Evolutionary conservation across 2,113 vertebrate genomes (phyloP).

Genomic region (Setophaga petechia): DNA sequence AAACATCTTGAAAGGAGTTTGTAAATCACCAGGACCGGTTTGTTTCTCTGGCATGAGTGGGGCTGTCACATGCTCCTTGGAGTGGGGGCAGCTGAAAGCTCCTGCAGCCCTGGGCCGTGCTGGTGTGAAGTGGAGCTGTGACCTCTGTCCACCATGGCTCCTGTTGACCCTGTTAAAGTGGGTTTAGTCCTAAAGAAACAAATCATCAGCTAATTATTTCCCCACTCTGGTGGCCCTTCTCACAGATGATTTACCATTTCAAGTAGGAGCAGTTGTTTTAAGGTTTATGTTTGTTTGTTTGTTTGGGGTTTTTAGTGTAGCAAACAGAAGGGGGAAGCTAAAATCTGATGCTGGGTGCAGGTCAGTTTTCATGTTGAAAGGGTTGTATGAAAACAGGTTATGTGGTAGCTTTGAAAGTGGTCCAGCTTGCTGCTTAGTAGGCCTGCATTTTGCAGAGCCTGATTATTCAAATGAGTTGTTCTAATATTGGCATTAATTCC

Average conservation of each 20-base stretch:
- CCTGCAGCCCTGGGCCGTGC: background rate
- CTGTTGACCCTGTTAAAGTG: constrained; percentile 9
- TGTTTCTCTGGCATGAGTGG: background rate
- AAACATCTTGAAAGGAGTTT: background rate
- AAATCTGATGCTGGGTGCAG: background rate
- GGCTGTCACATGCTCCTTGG: background rate
- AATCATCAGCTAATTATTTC: background rate
- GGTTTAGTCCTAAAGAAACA: background rate
- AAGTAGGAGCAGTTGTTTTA: background rate
- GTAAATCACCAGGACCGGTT: background rate
- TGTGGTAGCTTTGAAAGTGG: background rate
- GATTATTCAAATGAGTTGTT: background rate
- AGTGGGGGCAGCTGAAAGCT: background rate
- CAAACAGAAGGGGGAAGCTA: background rate
- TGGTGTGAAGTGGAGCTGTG: background rate
- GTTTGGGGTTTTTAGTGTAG: background rate
- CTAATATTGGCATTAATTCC: constrained; percentile 6
- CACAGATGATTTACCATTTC: background rate
- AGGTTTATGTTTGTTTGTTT: background rate
- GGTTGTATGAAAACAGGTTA: background rate
- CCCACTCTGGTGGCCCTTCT: background rate
- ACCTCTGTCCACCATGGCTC: background rate
- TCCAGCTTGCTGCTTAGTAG: background rate
- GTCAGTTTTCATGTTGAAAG: background rate
- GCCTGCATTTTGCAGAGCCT: background rate